Base-by-base conservation (phyloP, 2,113 vertebrate species). In the Indicator indicator region DNA sequence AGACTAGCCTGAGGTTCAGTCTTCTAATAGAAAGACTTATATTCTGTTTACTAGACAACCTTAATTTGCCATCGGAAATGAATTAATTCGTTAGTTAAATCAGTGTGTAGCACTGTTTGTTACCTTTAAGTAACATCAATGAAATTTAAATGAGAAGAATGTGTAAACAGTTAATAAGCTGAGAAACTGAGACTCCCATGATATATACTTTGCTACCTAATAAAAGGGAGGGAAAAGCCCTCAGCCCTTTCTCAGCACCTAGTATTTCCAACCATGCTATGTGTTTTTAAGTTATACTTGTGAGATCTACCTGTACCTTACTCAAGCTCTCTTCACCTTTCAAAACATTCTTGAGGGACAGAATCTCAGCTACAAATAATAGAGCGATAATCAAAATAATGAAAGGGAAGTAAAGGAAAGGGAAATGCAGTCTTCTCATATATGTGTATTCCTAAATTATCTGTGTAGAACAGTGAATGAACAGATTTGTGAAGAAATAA, bases 1-100 rank as follows among this genome's bases (percentile, higher is more conserved):
- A 15, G 56, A 73, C 65, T 83, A 95, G 77, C 78, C 95, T 54
- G 68, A 83, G 91, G 44, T 89, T 94, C 79, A 54, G 59, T 81
- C 16, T 60, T 71, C 38, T 83, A 74, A 86, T 67, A 80, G 64
- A 92, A 95, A 93, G 71, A 86, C 63, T 91, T 95, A 90, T 59
- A 87, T 93, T 96, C 92, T 96, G 80, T 94, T 97, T 97, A 92
- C 84, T 67, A 95, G 59, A 81, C 19, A 40, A 75, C 48, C 62
- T 96, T 97, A 97, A 96, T 97, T 97, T 96, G 91, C 76, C 86
- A 68, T 89, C 84, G 88, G 80, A 96, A 96, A 48, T 48, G 85
- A 96, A 93, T 93, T 94, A 95, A 96, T 97, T 96, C 73, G 94
- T 97, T 97, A 94, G 86, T 93, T 97, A 95, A 97, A 97, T 97